Evolutionary conservation across 2,797 vertebrate species (phyloP), one percentile per base, ranked within the genome.

Genomic region (Dallia pectoralis): DNA sequence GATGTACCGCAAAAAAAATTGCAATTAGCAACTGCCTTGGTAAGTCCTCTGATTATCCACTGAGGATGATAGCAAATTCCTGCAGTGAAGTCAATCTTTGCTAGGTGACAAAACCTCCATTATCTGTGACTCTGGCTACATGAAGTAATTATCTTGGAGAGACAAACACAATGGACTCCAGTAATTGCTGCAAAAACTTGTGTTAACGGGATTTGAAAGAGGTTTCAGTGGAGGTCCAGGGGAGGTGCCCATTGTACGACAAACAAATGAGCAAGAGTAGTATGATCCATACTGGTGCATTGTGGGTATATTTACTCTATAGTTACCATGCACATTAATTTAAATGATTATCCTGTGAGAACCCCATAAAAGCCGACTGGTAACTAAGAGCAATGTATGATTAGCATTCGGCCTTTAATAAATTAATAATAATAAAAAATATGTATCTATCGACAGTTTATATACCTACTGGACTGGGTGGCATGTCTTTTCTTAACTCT

Each of bases 41-140:
- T 62, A 27, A 29, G 27, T 30, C 49, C 49, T 16, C 14, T 62
- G 59, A 61, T 27, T 61, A 62, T 62, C 59, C 29, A 62, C 16
- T 62, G 27, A 62, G 2, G 15, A 25, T 4, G 59, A 29, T 15
- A 25, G 27, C 25, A 62, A 16, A 62, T 63, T 63, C 61, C 29
- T 63, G 27, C 29, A 63, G 14, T 63, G 27, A 29, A 29, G 61
- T 63, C 25, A 4, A 15, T 63, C 61, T 63, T 63, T 63, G 61
- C 61, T 63, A 63, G 61, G 27, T 63, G 61, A 63, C 61, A 14
- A 63, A 63, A 63, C 27, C 29, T 63, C 61, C 12, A 19, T 63
- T 63, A 63, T 32, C 25, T 16, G 29, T 62, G 59, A 11, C 25
- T 16, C 30, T 63, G 61, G 27, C 61, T 63, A 63, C 61, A 63